A percentile compares a stretch with the other conserved stretches of the same genome.
These are phyloP conservation scores for Plestiodon gilberti DNA, from an alignment of 2,113 vertebrate species.

Conservation along the genomic window DNA sequence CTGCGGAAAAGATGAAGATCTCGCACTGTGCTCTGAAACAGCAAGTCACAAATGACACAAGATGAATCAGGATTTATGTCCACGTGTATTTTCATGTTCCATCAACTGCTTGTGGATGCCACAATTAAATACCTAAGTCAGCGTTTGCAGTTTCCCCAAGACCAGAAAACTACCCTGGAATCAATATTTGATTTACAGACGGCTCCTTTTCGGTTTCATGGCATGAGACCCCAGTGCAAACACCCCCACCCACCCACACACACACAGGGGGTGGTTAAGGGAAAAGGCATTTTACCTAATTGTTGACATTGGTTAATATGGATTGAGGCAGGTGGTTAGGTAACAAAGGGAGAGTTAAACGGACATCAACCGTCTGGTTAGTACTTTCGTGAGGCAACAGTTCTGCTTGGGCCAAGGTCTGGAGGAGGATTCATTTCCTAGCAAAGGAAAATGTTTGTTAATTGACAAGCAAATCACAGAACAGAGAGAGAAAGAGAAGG, in stretches of 20 bases:
- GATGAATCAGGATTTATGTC: too few relatives aligned
- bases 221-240: background rate
- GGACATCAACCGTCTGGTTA: background rate
- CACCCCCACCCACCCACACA: background rate
- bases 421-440: constrained; percentile 52
- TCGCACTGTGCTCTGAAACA: background rate
- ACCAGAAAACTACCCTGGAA: background rate
- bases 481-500: background rate
- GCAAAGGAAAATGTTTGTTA: constrained; percentile 28
- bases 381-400: constrained; percentile 14
- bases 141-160: background rate
- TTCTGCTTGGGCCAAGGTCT: constrained; percentile 19
- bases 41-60: background rate
- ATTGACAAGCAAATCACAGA: background rate
- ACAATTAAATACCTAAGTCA: background rate
- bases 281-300: constrained; percentile 31
- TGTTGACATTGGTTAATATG: constrained; percentile 54
- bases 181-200: background rate
- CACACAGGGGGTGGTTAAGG: background rate
- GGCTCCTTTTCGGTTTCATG: background rate
- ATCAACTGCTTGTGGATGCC: background rate
- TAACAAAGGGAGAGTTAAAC: background rate
- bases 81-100: too few relatives aligned
- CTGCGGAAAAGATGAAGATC: background rate
- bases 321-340: constrained; percentile 13